These are phyloP conservation scores for Drosophila tani DNA, from an alignment of 1,140 invertebrate species.

Conservation along the genomic window DNA sequence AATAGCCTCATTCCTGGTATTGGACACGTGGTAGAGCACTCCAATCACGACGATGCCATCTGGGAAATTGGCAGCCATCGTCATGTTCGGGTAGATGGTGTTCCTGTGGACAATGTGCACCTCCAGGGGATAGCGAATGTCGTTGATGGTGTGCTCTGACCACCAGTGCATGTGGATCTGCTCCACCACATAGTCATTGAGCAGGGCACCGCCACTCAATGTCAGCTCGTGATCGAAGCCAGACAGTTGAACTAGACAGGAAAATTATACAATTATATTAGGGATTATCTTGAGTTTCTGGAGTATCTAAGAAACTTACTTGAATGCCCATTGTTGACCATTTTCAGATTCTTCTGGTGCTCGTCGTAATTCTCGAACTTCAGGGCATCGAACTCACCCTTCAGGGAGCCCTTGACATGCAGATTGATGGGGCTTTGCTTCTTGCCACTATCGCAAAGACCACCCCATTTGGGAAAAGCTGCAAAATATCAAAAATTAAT, in stretches of 20 bases:
- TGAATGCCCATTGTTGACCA: conserved; percentile 86
- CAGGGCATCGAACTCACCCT: conserved; percentile 78
- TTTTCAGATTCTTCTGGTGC: conserved; percentile 61
- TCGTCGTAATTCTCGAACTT: conserved; percentile 84
- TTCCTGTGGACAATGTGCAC: conserved; percentile 91
- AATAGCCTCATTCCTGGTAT: conserved; percentile 62
- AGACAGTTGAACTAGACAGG: conserved; percentile 84
- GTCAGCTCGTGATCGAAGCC: conserved; percentile 80
- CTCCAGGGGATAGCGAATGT: conserved; percentile 87
- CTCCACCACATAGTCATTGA: conserved; percentile 87
- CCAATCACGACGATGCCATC: conserved; percentile 90
- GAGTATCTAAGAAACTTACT: conserved; percentile 69
- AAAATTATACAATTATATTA: not conserved
- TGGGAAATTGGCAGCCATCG: conserved; percentile 86
- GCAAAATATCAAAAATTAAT: not conserved
- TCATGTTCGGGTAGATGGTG: conserved; percentile 86
- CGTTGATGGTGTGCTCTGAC: conserved; percentile 90
- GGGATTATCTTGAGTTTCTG: not conserved
- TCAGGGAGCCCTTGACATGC: conserved; percentile 63
- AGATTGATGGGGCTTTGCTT: conserved; percentile 86
- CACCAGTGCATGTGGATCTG: conserved; percentile 93
- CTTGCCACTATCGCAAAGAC: conserved; percentile 83
- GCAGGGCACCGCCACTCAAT: conserved; percentile 86
- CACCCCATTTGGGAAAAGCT: conserved; percentile 85
- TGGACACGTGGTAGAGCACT: conserved; percentile 89